These are phyloP conservation scores for Astreopora myriophthalma DNA, from an alignment of 64 coral and sea anemone genomes.

Conservation along the genomic window DNA sequence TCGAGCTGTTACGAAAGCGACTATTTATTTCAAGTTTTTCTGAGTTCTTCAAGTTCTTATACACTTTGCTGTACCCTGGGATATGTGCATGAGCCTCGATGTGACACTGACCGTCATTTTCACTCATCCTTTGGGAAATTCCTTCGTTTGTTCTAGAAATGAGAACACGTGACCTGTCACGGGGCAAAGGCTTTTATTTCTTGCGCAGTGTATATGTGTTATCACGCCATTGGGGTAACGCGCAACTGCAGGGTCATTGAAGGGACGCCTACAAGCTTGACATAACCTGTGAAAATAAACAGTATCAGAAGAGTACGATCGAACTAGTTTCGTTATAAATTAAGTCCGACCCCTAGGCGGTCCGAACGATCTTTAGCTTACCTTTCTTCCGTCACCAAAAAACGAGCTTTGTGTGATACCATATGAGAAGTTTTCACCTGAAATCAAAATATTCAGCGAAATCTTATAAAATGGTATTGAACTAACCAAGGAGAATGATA, in stretches of 20 bases:
- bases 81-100: too few species aligned
- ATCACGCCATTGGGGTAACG: constrained; percentile 95
- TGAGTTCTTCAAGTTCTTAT: too few species aligned
- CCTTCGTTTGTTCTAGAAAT: constrained; percentile 33
- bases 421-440: constrained; percentile 22
- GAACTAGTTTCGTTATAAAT: too few species aligned
- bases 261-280: constrained; percentile 89
- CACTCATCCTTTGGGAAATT: background rate
- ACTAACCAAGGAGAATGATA: background rate
- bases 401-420: constrained; percentile 21
- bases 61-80: too few species aligned
- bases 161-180: constrained; percentile 96
- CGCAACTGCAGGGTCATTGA: constrained; percentile 89
- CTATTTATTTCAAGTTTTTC: too few species aligned
- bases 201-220: constrained; percentile 97
- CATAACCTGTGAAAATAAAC: constrained; percentile 60
- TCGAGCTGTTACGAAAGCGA: too few species aligned
- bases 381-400: constrained; percentile 45
- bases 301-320: background rate
- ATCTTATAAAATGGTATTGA: background rate
- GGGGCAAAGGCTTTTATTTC: constrained; percentile 92
- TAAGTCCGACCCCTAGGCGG: too few species aligned
- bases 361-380: background rate
- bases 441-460: background rate
- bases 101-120: background rate